Base-by-base conservation (phyloP, 2,888 invertebrate species). In the Acronicta psi region DNA sequence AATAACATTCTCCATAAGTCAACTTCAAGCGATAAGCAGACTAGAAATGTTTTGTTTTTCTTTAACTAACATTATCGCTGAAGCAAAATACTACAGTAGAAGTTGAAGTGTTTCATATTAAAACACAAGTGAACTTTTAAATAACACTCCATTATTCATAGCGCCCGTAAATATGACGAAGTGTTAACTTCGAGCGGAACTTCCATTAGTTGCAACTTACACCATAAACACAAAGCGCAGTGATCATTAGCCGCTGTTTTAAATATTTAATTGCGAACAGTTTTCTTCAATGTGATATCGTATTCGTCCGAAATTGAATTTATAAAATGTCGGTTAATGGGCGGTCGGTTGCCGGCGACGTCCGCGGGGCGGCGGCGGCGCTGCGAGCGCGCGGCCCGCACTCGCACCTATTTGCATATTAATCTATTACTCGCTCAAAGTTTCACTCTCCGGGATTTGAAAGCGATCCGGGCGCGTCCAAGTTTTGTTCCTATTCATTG, bases 401-500 rank as follows among this genome's bases (percentile, higher is more conserved):
- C 72, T 59, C 73, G 50, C 18, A 47, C 68, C 50, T 59, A 75
- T 77, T 76, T 75, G 57, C 70, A 75, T 75, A 68, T 73, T 73
- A 76, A 76, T 76, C 70, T 73, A 73, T 78, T 58, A 62, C 63
- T 41, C 46, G 64, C 59, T 51, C 61, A 59, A 68, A 71, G 61
- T 63, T 60, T 72, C 59, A 54, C 69, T 62, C 73, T 40, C 50
- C 45, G 63, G 61, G 72, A 77, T 75, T 75, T 69, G 68, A 67
- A 77, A 74, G 57, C 59, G 77, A 68, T 65, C 59, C 72, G 52
- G 68, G 46, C 52, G 46, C 51, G 73, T 59, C 63, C 53, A 62
- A 77, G 60, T 73, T 76, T 75, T 72, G 63, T 67, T 72, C 59
- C 63, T 72, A 67, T 73, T 77, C 75, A 75, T 70, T 77, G 64